Evolutionary conservation across 2,888 invertebrate species (phyloP), one percentile per base, ranked within the genome.

Genomic region (Parnassius smintheus): DNA sequence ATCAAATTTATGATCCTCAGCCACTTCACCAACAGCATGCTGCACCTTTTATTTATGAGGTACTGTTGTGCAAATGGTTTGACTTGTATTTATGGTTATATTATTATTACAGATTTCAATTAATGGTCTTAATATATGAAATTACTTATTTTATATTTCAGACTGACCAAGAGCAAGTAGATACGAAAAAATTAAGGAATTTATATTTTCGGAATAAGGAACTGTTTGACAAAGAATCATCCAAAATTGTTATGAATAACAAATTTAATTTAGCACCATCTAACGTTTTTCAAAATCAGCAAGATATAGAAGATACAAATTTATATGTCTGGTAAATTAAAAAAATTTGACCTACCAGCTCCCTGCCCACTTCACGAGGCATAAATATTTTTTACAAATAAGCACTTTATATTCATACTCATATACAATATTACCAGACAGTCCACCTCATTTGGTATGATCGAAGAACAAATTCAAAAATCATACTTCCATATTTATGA

Each of bases 201-300:
- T 82, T 95, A 52, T 96, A 95, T 75, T 71, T 80, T 48, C 88
- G 84, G 71, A 92, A 96, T 78, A 86, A 88, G 76, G 76, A 93
- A 56, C 80, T 93, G 68, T 94, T 96, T 78, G 87, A 93, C 73
- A 89, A 86, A 74, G 94, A 96, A 76, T 93, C 95, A 64, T 88
- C 92, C 53, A 93, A 92, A 76, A 89, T 96, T 52, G 78, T 92
- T 18, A 75, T 77, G 13, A 83, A 86, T 68, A 82, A 83, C 65
- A 85, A 86, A 69, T 73, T 80, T 68, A 83, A 82, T 51, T 81
- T 72, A 70, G 82, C 82, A 57, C 91, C 92, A 55, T 74, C 82
- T 61, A 86, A 91, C 64, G 81, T 89, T 65, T 84, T 88, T 65
- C 77, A 66, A 46, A 81, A 74, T 12, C 74, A 77, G 52, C 56